These are phyloP conservation scores for Lithobates sylvaticus DNA, from an alignment of 2,797 vertebrate species.

Conservation along the genomic window DNA sequence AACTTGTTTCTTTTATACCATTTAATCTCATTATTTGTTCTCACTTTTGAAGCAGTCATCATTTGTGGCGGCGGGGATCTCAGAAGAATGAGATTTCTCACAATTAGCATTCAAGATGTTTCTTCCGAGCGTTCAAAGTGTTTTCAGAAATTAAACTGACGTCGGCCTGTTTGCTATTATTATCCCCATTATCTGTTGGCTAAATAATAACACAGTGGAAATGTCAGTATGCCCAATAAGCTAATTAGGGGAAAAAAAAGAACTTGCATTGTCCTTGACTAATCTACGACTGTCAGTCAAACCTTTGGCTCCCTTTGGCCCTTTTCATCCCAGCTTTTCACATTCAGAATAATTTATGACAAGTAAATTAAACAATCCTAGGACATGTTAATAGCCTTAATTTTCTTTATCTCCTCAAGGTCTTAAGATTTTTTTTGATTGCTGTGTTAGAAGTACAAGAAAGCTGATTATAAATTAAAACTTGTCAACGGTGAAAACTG, in stretches of 20 bases:
- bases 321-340: conserved; percentile 68
- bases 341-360: conserved; percentile 73
- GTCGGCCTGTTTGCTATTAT: conserved; percentile 44
- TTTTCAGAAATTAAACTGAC: conserved; percentile 48
- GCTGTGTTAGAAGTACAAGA: conserved; percentile 73
- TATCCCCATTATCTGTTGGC: conserved; percentile 58
- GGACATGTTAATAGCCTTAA: conserved; percentile 76
- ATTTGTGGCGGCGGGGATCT: background rate
- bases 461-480: conserved; percentile 72
- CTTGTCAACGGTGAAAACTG: conserved; percentile 67
- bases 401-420: conserved; percentile 76
- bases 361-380: conserved; percentile 75
- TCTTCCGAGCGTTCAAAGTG: conserved; percentile 9
- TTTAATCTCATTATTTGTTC: background rate
- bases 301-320: conserved; percentile 68
- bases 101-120: conserved; percentile 53
- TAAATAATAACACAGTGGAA: conserved; percentile 58
- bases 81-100: background rate
- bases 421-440: conserved; percentile 72
- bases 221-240: conserved; percentile 56
- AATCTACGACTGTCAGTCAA: conserved; percentile 71
- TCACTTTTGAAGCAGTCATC: background rate
- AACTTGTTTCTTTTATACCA: no score
- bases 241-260: conserved; percentile 65
- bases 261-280: conserved; percentile 68